Evolutionary conservation across 2,797 vertebrate genomes (phyloP), one percentile per base, ranked within the genome.

Genomic region (Danio tinwini): DNA sequence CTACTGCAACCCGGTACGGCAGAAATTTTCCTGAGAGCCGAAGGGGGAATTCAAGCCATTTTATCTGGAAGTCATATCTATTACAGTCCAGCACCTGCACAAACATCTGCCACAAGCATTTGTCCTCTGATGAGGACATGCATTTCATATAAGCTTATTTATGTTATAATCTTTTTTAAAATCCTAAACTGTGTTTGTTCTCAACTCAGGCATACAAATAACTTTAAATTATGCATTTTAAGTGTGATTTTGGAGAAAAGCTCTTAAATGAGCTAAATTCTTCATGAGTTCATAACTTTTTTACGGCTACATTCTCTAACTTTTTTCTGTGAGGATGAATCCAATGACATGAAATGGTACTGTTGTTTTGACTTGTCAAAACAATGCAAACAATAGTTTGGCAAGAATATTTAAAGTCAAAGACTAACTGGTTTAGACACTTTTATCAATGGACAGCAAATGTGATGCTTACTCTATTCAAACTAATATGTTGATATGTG

Each of bases 11-110:
- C n/a, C 14, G 17, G 39, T 42, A 72, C 12, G 19, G 39, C 2
- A 17, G 69, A 21, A 52, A 4, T 14, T 55, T 56, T 56, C 17
- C n/a, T n/a, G 5, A 37, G 29, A 53, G 29, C 29, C 8, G 16
- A 40, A 40, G 67, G 40, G 67, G 74, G 52, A 69, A 67, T 61
- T 69, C 4, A 6, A 40, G 76, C 37, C 45, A 49, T 68, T 77
- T 59, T 14, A 40, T 59, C 16, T 59, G 16, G n/a, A 59, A 77
- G 16, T 40, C 29, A 61, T 59, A 50, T 61, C 64, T 39, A 16
- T 76, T 55, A 52, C 73, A 76, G 29, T 56, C 53, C 3, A 56
- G 52, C 39, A 56, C 17, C 69, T 72, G 69, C 52, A 72, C 52
- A 72, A 72, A 72, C 69, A 56, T 56, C 69, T 72, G 52, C 50